Percentiles rank a stretch among this genome's conserved stretches.
These are phyloP conservation scores for Penaeus vannamei DNA, from an alignment of 1,140 invertebrate species.

Conservation along the genomic window DNA sequence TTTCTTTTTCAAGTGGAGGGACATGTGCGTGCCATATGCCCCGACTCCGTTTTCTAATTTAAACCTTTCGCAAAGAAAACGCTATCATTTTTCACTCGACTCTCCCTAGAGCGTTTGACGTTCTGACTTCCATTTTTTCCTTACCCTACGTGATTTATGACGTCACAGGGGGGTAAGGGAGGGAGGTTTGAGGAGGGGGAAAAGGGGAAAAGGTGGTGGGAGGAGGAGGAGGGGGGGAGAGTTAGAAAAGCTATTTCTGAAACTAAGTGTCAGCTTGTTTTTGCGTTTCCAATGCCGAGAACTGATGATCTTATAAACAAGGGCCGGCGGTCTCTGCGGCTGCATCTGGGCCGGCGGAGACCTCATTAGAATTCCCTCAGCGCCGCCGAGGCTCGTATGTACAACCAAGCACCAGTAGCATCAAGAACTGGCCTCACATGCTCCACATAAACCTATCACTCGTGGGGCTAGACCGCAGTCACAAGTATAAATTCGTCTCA, in stretches of 20 bases:
- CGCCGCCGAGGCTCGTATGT: background rate
- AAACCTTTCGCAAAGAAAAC: constrained; percentile 31
- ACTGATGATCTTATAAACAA: constrained; percentile 39
- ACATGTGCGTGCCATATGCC: background rate
- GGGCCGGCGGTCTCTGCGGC: constrained; percentile 21
- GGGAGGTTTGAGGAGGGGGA: background rate
- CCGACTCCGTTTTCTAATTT: constrained; percentile 14
- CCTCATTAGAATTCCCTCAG: constrained; percentile 52
- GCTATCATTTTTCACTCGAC: constrained; percentile 29
- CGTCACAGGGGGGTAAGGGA: background rate
- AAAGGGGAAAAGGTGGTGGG: background rate
- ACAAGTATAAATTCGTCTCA: too few species aligned
- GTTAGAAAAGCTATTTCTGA: background rate
- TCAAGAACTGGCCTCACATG: too few species aligned
- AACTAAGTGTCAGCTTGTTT: constrained; percentile 48
- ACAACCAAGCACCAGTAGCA: too few species aligned
- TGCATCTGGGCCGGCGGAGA: constrained; percentile 1
- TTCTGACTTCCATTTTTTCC: constrained; percentile 13
- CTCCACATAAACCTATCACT: too few species aligned
- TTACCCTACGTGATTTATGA: constrained; percentile 15
- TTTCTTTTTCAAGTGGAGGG: background rate
- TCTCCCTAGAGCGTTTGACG: constrained; percentile 26
- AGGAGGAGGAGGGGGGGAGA: background rate
- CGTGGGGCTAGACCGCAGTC: too few species aligned
- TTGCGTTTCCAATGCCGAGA: constrained; percentile 19